Conservation (phyloP, 2,113 vertebrate genomes). For the Erinaceus europaeus region DNA sequence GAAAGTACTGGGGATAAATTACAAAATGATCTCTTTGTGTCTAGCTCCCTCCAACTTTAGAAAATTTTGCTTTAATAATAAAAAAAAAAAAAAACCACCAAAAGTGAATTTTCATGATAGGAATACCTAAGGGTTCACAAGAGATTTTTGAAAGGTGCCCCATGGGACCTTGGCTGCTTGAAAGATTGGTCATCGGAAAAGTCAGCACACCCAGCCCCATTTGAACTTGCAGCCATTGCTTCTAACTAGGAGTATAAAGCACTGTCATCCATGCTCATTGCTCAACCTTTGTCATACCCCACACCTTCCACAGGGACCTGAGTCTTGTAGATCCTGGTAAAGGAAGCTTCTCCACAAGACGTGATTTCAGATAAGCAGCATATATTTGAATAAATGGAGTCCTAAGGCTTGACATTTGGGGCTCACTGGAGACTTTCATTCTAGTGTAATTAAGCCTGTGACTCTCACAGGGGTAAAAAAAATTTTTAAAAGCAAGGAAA, state of each 20-base stretch:
- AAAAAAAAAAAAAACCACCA: background rate
- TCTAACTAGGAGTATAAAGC: background rate
- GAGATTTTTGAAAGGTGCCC: background rate
- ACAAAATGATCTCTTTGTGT: background rate
- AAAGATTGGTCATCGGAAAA: background rate
- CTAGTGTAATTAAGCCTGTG: constrained; percentile 12
- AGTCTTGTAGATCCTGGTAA: too few species aligned
- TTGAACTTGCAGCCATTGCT: constrained; percentile 33
- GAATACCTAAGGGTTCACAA: background rate
- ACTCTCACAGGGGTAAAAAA: background rate
- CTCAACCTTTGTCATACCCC: background rate
- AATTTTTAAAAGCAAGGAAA: too few species aligned
- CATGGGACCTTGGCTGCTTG: background rate
- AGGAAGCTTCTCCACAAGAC: background rate
- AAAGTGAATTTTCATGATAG: background rate
- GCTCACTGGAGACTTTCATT: background rate
- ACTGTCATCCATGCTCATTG: constrained; percentile 19
- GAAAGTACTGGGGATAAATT: background rate
- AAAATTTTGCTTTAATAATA: background rate
- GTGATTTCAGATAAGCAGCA: background rate
- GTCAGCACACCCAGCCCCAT: background rate
- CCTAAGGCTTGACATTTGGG: background rate
- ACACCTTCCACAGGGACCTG: background rate
- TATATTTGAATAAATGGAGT: constrained; percentile 17
- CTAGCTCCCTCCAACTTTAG: background rate